Conservation (phyloP, 2,113 vertebrate genomes). For the Ailuropoda melanoleuca region DNA sequence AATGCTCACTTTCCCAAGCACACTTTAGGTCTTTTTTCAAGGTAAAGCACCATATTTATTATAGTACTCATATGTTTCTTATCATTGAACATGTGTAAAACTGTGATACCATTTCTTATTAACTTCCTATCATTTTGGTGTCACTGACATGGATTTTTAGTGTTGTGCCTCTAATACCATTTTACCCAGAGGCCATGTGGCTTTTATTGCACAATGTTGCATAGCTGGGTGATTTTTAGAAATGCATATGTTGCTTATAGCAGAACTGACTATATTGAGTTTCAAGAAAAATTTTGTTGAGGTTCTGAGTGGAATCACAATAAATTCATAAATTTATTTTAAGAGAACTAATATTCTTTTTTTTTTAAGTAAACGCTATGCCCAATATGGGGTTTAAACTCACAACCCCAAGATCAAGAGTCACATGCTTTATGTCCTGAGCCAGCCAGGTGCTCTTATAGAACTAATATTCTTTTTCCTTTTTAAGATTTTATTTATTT, state of each 20-base stretch:
- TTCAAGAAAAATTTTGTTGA: constrained; percentile 15
- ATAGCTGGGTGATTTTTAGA: constrained; percentile 33
- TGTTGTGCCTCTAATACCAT: not conserved
- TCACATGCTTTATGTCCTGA: not conserved
- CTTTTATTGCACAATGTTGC: constrained; percentile 33
- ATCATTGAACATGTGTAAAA: not conserved
- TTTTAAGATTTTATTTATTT: not conserved
- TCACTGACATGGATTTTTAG: not conserved
- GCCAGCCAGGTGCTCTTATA: not conserved
- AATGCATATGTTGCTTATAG: not conserved
- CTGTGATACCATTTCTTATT: not conserved
- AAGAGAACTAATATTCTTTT: not conserved
- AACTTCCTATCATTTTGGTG: not conserved
- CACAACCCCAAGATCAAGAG: not conserved
- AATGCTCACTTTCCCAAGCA: not conserved
- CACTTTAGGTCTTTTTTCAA: not conserved
- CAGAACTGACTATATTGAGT: not conserved
- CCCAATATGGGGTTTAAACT: not conserved
- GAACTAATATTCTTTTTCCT: not conserved
- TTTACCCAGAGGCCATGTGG: not conserved
- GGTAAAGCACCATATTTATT: not conserved
- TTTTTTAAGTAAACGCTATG: not conserved
- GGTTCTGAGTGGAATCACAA: constrained; percentile 10
- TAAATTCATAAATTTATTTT: constrained; percentile 16
- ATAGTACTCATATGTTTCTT: not conserved